These are phyloP conservation scores for Eulemur rufifrons DNA, from an alignment of 2,113 vertebrate species.

Conservation along the genomic window DNA sequence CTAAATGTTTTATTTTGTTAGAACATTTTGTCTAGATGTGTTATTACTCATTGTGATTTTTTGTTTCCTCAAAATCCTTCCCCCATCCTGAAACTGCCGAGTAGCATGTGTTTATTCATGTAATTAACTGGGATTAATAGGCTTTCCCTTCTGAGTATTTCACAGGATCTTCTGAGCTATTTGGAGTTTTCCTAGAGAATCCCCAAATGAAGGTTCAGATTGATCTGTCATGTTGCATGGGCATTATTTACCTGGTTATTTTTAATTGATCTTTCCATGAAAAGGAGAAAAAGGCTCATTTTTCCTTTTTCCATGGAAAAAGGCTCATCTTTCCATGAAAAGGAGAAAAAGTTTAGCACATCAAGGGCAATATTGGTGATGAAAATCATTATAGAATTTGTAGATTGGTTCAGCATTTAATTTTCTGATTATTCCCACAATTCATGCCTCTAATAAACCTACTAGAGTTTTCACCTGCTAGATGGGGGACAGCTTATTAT, in stretches of 20 bases:
- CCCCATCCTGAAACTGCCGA: background rate
- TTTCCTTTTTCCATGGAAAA: background rate
- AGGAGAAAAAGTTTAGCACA: background rate
- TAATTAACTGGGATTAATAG: background rate
- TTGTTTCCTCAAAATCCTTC: constrained; percentile 47
- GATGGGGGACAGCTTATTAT: background rate
- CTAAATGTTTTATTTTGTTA: constrained; percentile 29
- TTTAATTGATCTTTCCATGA: background rate
- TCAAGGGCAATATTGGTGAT: background rate
- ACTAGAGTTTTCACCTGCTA: background rate
- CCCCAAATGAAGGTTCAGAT: background rate
- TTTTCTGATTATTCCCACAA: background rate
- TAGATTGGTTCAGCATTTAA: background rate
- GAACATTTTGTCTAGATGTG: background rate
- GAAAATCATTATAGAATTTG: background rate
- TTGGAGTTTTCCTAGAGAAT: background rate
- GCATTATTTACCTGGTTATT: constrained; percentile 13
- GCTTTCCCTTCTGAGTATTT: background rate
- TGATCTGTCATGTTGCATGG: background rate
- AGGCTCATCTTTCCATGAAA: background rate
- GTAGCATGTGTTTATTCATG: background rate
- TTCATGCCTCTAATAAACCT: background rate
- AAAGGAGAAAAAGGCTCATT: background rate
- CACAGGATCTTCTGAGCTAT: background rate
- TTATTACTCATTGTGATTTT: background rate